Evolutionary conservation across 1,140 invertebrate genomes (phyloP).

Genomic region (Manduca sexta): DNA sequence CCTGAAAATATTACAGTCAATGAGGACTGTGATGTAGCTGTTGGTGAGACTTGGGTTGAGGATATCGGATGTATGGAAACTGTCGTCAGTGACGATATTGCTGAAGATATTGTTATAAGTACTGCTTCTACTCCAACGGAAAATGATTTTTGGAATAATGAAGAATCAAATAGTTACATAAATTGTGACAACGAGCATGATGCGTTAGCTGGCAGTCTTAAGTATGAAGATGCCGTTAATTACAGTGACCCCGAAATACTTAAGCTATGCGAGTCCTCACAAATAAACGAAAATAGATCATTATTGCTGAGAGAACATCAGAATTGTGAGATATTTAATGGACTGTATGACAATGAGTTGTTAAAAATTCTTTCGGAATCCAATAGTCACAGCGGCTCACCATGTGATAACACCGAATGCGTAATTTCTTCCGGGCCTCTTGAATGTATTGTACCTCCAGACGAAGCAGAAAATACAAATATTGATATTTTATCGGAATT

Average conservation of each 20-base stretch:
- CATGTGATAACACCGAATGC: conserved; percentile 3
- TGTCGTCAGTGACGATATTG: conserved; percentile 59
- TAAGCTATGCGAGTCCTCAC: conserved; percentile 51
- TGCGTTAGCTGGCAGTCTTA: conserved; percentile 45
- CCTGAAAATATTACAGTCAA: conserved; percentile 11
- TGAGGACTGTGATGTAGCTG: conserved; percentile 22
- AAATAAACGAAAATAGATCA: conserved; percentile 55
- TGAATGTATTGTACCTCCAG: not conserved
- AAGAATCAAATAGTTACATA: conserved; percentile 23
- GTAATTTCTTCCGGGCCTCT: not conserved
- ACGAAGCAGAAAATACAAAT: conserved; percentile 13
- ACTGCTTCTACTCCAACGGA: conserved; percentile 31
- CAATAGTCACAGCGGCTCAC: conserved; percentile 9
- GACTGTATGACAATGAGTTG: conserved; percentile 34
- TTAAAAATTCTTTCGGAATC: conserved; percentile 38
- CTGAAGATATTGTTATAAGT: conserved; percentile 44
- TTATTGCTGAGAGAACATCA: conserved; percentile 45
- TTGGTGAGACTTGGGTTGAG: conserved; percentile 58
- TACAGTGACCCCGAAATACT: conserved; percentile 42
- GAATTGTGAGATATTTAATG: conserved; percentile 14
- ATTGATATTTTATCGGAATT: not conserved
- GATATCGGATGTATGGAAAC: conserved; percentile 67
- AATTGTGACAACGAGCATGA: conserved; percentile 32
- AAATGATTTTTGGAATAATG: conserved; percentile 18
- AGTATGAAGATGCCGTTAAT: conserved; percentile 40